A percentile compares a stretch with the other conserved stretches of the same genome.
These are phyloP conservation scores for Glaucomys volans DNA, from an alignment of 2,113 vertebrate species.

Conservation along the genomic window DNA sequence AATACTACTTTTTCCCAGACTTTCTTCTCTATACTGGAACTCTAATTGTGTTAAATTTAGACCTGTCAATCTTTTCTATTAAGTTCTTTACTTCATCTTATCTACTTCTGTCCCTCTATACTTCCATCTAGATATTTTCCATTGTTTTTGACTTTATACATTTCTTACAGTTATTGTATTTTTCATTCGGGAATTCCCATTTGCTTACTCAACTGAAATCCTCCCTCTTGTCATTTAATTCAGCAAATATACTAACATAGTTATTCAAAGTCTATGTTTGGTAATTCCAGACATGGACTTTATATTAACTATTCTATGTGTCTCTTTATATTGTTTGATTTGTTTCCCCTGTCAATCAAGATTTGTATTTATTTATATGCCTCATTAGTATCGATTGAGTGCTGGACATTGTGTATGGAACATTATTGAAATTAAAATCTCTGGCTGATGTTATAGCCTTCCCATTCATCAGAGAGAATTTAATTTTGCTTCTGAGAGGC, in stretches of 20 bases:
- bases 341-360: not conserved
- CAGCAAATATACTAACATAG: not conserved
- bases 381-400: not conserved
- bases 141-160: not conserved
- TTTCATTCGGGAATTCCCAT: not conserved
- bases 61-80: not conserved
- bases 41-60: not conserved
- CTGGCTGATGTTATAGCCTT: not conserved
- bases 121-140: not conserved
- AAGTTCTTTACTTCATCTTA: not conserved
- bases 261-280: not conserved
- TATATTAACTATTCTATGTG: not conserved
- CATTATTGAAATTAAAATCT: not conserved
- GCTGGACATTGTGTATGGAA: not conserved
- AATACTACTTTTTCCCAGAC: not conserved
- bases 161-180: not conserved
- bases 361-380: not conserved
- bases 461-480: not conserved
- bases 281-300: not conserved
- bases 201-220: conserved; percentile 1
- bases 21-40: not conserved
- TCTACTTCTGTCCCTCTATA: not conserved
- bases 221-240: not conserved
- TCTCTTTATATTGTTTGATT: conserved; percentile 3
- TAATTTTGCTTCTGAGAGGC: conserved; percentile 23